phyloP scores from a whole-genome alignment of 2,113 vertebrate species.

The Lasiurus cinereus region DNA sequence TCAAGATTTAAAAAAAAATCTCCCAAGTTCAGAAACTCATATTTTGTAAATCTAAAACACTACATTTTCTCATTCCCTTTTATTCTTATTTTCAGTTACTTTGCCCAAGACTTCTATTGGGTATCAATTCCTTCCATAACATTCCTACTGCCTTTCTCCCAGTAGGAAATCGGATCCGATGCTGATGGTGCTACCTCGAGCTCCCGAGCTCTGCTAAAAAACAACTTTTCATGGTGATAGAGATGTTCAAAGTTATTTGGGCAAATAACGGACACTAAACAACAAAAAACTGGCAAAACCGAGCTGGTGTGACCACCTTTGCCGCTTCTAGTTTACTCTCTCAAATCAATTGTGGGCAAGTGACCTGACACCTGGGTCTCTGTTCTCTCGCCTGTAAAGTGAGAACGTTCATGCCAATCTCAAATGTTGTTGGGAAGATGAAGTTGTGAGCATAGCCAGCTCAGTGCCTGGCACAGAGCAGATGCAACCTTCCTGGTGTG shows the following conservation, averaged over 20 bases:
- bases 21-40: slow-evolving; percentile 51
- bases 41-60: slow-evolving; percentile 59
- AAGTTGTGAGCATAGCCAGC: neutral
- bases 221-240: slow-evolving; percentile 1
- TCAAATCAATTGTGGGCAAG: neutral
- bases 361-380: neutral
- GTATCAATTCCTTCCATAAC: neutral
- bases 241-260: neutral
- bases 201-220: neutral
- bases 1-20: slow-evolving; percentile 64
- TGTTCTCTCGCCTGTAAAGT: neutral
- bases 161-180: neutral
- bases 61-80: slow-evolving; percentile 56
- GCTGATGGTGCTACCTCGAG: neutral
- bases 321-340: neutral
- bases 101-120: slow-evolving; percentile 36
- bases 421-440: neutral
- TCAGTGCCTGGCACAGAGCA: neutral
- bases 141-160: neutral
- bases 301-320: neutral
- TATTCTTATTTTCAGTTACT: slow-evolving; percentile 49
- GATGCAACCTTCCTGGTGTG: neutral
- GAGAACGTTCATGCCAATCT: neutral
- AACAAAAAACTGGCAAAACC: neutral
- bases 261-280: slow-evolving; percentile 10